Conservation (phyloP, 2,888 invertebrate species). For the Lycaena phlaeas region DNA sequence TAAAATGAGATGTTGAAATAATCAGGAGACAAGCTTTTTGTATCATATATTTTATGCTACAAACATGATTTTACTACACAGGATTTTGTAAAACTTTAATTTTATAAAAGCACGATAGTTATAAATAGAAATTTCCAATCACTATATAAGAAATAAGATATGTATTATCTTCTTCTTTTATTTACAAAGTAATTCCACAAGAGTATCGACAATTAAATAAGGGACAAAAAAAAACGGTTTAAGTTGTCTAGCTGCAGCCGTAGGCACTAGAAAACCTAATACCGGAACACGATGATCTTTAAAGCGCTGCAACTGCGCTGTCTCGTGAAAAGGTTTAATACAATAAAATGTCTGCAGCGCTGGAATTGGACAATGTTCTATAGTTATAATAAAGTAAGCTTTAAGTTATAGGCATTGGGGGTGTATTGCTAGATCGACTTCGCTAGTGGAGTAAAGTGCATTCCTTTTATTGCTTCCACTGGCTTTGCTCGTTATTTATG, state of each 20-base stretch:
- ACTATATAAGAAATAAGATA: too few species aligned
- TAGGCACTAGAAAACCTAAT: conserved; percentile 37
- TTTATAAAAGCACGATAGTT: too few species aligned
- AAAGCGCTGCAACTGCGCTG: conserved; percentile 17
- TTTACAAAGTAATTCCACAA: conserved; percentile 24
- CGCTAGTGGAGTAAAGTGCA: conserved; percentile 30
- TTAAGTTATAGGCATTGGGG: conserved; percentile 34
- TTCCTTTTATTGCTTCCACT: conserved; percentile 23
- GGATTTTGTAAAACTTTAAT: too few species aligned
- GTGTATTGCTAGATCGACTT: conserved; percentile 33
- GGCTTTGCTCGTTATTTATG: conserved; percentile 12
- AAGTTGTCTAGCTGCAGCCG: conserved; percentile 31
- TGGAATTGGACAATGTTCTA: conserved; percentile 14
- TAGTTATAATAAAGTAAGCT: conserved; percentile 34
- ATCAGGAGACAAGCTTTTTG: too few species aligned
- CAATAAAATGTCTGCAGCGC: conserved; percentile 11
- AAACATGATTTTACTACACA: too few species aligned
- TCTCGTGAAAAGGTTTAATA: background rate
- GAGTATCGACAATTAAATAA: conserved; percentile 36
- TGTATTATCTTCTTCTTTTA: too few species aligned
- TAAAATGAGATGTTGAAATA: too few species aligned
- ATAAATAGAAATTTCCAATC: too few species aligned
- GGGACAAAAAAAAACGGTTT: conserved; percentile 33
- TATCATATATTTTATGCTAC: too few species aligned
- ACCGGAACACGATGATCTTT: conserved; percentile 21